Base-by-base conservation (phyloP, 2,888 invertebrate species). In the Agonopterix alstromeriana region DNA sequence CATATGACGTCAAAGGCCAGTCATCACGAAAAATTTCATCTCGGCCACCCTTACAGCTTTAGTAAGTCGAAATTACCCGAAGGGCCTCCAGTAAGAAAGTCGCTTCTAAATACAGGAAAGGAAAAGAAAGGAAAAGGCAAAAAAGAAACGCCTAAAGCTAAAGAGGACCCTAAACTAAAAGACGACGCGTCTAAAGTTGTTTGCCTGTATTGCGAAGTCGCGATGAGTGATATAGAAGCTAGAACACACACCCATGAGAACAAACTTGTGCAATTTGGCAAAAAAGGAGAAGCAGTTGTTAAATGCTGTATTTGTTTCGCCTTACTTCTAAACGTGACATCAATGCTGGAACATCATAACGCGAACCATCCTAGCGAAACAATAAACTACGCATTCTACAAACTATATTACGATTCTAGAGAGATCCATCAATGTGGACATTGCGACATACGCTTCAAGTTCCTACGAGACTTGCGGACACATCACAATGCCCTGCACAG, bases 281-380 rank as follows among this genome's bases (percentile, higher is more conserved):
- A 67, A 35, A 67, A 73, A 38, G 89, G 82, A 0, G 65, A 71
- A 0, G 58, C 85, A 0, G 82, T 90, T 0, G 73, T 82, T 8
- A 86, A 85, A 50, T 91, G 91, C 53, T 72, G 76, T 10, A 63
- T 72, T 8, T 91, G 91, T 51, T 54, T 68, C 8, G 70, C 59
- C 2, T 66, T 89, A 0, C 68, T 80, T 0, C 57, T 65, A 0
- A 63, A 73, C 3, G 57, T 82, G n/a, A 42, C 58, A 11, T 58
- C 67, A 0, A 62, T 87, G 17, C 52, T 75, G 35, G 67, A 65
- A 0, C 91, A 91, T 49, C 83, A 89, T 53, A 54, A 55, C 1
- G 14, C 36, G 0, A 12, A 12, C 1, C 87, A 88, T 45, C 60
- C 70, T 0, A 55, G 59, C 14, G 43, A 52, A 1, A 56, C 60